Evolutionary conservation across 2,888 invertebrate species (phyloP).

Genomic region (Rhagophthalmus giganteus): DNA sequence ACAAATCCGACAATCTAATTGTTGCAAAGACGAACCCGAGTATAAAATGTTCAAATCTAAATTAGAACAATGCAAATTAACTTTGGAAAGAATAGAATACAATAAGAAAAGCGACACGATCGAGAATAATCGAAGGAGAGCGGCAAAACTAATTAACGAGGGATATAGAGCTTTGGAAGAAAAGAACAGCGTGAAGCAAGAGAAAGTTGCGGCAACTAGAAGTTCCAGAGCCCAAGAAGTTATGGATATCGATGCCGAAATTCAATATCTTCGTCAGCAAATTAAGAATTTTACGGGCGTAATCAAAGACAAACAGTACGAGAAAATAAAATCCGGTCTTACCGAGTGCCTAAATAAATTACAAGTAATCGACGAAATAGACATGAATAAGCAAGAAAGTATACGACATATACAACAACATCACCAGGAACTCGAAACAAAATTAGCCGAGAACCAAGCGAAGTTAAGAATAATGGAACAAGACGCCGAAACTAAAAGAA

Average conservation of each 20-base stretch:
- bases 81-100: slow-evolving; percentile 8
- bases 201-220: slow-evolving; percentile 1
- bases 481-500: slow-evolving; percentile 8
- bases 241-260: slow-evolving; percentile 27
- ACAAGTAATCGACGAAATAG: slow-evolving; percentile 13
- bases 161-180: slow-evolving; percentile 6
- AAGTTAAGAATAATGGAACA: slow-evolving; percentile 15
- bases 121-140: slow-evolving; percentile 14
- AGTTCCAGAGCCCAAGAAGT: slow-evolving; percentile 18
- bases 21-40: slow-evolving; percentile 12
- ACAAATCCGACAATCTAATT: slow-evolving; percentile 15
- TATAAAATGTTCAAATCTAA: slow-evolving; percentile 7
- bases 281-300: slow-evolving; percentile 23
- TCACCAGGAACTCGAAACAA: slow-evolving; percentile 19
- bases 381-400: slow-evolving; percentile 20
- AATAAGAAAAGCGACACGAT: slow-evolving; percentile 22
- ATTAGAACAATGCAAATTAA: slow-evolving; percentile 6
- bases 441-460: slow-evolving; percentile 25
- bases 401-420: slow-evolving; percentile 24
- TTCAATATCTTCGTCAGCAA: slow-evolving; percentile 23
- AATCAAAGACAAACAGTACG: slow-evolving; percentile 19
- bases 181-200: slow-evolving; percentile 3
- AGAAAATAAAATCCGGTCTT: slow-evolving; percentile 21
- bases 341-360: slow-evolving; percentile 18
- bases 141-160: slow-evolving; percentile 12